A percentile compares a stretch with the other conserved stretches of the same genome.
Evolutionary conservation across 92 coral and sea anemone genomes (phyloP).

Genomic region (Isaurus tuberculatus): DNA sequence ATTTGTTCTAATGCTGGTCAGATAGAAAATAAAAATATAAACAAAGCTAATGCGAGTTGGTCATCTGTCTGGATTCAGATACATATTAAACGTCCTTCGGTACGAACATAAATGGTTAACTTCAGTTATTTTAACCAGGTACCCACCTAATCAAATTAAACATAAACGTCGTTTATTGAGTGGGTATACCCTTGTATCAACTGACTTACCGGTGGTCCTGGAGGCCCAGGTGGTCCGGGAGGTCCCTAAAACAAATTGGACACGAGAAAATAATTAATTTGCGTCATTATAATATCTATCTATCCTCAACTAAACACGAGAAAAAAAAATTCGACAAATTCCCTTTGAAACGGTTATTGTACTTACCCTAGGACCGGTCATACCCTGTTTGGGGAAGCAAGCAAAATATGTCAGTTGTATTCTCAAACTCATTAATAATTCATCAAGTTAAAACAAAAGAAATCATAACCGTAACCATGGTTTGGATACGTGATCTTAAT

Average conservation of each 20-base stretch:
- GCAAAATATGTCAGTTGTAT: not conserved
- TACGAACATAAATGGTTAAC: too few species aligned
- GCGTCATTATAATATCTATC: not conserved
- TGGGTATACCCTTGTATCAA: not conserved
- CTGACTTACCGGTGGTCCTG: conserved; percentile 17
- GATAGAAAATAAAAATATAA: too few species aligned
- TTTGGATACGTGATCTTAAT: too few species aligned
- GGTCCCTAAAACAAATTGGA: not conserved
- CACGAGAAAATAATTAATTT: not conserved
- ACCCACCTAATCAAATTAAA: too few species aligned
- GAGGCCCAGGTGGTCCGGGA: conserved; percentile 15
- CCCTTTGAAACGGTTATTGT: not conserved
- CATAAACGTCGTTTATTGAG: too few species aligned
- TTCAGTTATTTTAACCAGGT: too few species aligned
- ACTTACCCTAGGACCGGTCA: not conserved
- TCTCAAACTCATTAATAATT: too few species aligned
- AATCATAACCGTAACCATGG: not conserved
- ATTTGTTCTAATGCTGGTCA: too few species aligned
- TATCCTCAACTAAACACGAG: not conserved
- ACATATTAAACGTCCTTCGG: too few species aligned
- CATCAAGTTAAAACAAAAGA: too few species aligned
- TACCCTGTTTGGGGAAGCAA: conserved; percentile 2
- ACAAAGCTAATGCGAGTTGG: too few species aligned
- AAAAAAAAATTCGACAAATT: not conserved
- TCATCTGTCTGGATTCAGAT: too few species aligned